Percentiles rank a stretch among this genome's conserved stretches.
phyloP scores from a whole-genome alignment of 2,888 invertebrate genomes.

The Sarcophaga caerulescens region DNA sequence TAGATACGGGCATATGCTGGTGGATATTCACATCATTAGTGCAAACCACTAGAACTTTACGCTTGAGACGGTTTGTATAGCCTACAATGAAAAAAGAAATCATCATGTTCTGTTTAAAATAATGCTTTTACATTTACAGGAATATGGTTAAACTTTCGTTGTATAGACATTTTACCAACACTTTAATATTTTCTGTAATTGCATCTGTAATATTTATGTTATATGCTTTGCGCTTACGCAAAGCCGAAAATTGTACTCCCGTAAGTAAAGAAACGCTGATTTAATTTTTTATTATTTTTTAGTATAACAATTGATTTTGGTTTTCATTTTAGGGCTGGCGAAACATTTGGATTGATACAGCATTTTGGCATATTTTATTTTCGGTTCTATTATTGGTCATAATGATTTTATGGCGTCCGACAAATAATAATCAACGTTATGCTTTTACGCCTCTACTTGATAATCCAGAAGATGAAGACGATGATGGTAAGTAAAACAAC shows the following conservation, averaged over 20 bases:
- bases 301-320: conserved; percentile 73
- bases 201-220: conserved; percentile 96
- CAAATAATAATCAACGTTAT: conserved; percentile 96
- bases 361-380: conserved; percentile 97
- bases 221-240: conserved; percentile 93
- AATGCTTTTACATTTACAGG: conserved; percentile 81
- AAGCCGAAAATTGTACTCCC: conserved; percentile 88
- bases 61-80: conserved; percentile 86
- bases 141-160: conserved; percentile 94
- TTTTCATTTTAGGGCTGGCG: conserved; percentile 87
- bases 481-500: conserved; percentile 82
- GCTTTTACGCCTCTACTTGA: conserved; percentile 96
- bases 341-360: conserved; percentile 96
- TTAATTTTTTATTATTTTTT: neutral
- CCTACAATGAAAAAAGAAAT: neutral
- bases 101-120: neutral
- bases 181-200: conserved; percentile 93
- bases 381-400: conserved; percentile 93
- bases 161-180: conserved; percentile 97
- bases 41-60: conserved; percentile 93
- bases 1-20: conserved; percentile 95
- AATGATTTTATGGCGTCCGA: conserved; percentile 97
- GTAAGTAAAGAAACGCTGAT: conserved; percentile 80
- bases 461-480: conserved; percentile 89
- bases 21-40: conserved; percentile 95